Evolutionary conservation across 1,140 invertebrate species (phyloP), one percentile per base, ranked within the genome.

Genomic region (Pseudomyrmex sp.): DNA sequence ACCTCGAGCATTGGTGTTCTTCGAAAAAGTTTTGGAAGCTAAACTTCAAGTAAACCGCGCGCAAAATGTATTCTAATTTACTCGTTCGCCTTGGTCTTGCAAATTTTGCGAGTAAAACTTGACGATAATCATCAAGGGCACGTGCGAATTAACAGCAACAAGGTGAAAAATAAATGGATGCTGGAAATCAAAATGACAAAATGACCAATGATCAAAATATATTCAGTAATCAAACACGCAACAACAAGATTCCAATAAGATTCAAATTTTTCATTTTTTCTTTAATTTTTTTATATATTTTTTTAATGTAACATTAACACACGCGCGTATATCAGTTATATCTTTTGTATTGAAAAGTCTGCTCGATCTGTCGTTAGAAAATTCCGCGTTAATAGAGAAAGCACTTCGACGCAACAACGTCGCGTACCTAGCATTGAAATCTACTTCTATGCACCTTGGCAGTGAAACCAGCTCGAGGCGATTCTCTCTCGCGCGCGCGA

Each of bases 401-500:
- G 56, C 68, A 80, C 61, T 72, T 80, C 46, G 44, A 70, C 46
- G n/a, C 48, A 46, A 80, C 46, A 72, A 35, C 35, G 35, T 80
- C 46, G 65, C 20, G 54, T 79, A 59, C 54, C 50, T 48, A 50
- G 70, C 72, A 50, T 76, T 58, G 20, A 76, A 83, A 46, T 83
- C 70, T 74, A 74, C 46, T 52, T 63, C 5, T 48, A 75, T 52
- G 20, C n/a, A 50, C 85, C 68, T 83, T 87, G 86, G 44, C 80
- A 88, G 46, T 84, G 86, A 88, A 88, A 88, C 68, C 59, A 50
- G 62, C 63, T 66, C 62, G 70, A 69, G 65, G 79, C 56, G 73
- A 86, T 73, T 58, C 70, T 76, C 52, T 35, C 12, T 10, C 48
- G 23, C 77, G 54, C 44, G 44, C 20, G 56, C 50, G 65, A 85